Evolutionary conservation across 2,888 invertebrate species (phyloP).

Genomic region (Tromatobia lineatoria): DNA sequence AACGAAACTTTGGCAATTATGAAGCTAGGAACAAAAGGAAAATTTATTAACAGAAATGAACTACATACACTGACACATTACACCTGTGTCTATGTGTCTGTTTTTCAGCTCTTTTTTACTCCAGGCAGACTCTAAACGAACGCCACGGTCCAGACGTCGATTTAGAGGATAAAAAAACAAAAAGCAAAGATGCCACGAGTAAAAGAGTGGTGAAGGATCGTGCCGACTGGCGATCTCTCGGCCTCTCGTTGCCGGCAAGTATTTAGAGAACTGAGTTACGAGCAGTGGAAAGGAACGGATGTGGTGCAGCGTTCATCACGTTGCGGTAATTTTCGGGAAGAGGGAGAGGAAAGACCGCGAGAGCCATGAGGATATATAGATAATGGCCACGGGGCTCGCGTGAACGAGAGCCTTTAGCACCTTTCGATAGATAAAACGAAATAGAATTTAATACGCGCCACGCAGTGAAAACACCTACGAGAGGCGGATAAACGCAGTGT

Average conservation of each 20-base stretch:
- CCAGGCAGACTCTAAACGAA: not conserved
- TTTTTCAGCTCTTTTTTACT: not conserved
- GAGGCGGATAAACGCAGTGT: slow-evolving; percentile 51
- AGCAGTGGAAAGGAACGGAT: slow-evolving; percentile 71
- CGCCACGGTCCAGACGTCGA: not conserved
- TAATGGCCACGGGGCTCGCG: slow-evolving; percentile 46
- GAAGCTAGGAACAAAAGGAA: no score
- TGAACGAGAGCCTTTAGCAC: slow-evolving; percentile 68
- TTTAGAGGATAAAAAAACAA: slow-evolving; percentile 11
- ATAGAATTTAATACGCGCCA: slow-evolving; percentile 67
- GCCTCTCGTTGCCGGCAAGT: slow-evolving; percentile 51
- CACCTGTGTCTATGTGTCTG: not conserved
- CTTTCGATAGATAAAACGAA: slow-evolving; percentile 69
- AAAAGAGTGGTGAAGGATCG: slow-evolving; percentile 29
- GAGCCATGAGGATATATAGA: slow-evolving; percentile 49
- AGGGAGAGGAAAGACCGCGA: slow-evolving; percentile 53
- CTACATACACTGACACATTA: no score
- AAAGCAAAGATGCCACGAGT: slow-evolving; percentile 36
- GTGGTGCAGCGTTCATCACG: slow-evolving; percentile 71
- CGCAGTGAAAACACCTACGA: slow-evolving; percentile 10
- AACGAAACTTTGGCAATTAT: no score
- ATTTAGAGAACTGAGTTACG: slow-evolving; percentile 72
- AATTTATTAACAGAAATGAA: no score
- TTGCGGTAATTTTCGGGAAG: slow-evolving; percentile 69
- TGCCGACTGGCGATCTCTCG: slow-evolving; percentile 30